Base-by-base conservation (phyloP, 2,888 invertebrate genomes). In the Lymantria monacha region DNA sequence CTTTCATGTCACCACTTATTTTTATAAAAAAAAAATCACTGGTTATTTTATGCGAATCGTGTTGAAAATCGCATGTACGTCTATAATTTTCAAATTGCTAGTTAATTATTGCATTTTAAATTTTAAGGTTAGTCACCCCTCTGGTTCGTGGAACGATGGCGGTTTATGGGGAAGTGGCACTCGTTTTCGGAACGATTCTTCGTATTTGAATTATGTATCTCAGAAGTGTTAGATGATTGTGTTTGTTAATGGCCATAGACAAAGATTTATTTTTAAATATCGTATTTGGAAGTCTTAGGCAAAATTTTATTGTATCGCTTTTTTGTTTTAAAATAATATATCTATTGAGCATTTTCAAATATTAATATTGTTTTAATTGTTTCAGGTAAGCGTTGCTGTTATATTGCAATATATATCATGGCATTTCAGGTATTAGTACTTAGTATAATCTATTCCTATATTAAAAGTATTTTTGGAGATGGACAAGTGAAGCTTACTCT, bases 1-100 rank as follows among this genome's bases (percentile, higher is more conserved):
- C 66, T 69, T 65, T 69, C 74, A 75, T 74, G 74, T 74, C 74
- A 59, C 72, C 74, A 72, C 66, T 61, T 72, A 58, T 65, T 55
- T 41, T 66, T 37, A 46, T 53, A 61, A 66, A n/a, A n/a, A n/a
- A n/a, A n/a, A n/a, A 50, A 50, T 50, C 44, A 47, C 44, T 44
- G 45, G 30, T 43, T 48, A 45, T 30, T 42, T 44, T 49, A 43
- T 53, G 38, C 30, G 41, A 47, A 50, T 48, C 44, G 49, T 41
- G 43, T 49, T 40, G 13, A 40, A 42, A 48, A 55, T 48, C 44
- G 51, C 47, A 48, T 44, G 48, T 53, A 37, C 51, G 56, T 53
- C 59, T 61, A 57, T 67, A 58, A 67, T 67, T 67, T 67, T 49
- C 57, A 57, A 61, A 67, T 70, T 51, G 56, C 48, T 59, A 59